Evolutionary conservation across 2,888 invertebrate genomes (phyloP).

Genomic region (Drosophila falleni): DNA sequence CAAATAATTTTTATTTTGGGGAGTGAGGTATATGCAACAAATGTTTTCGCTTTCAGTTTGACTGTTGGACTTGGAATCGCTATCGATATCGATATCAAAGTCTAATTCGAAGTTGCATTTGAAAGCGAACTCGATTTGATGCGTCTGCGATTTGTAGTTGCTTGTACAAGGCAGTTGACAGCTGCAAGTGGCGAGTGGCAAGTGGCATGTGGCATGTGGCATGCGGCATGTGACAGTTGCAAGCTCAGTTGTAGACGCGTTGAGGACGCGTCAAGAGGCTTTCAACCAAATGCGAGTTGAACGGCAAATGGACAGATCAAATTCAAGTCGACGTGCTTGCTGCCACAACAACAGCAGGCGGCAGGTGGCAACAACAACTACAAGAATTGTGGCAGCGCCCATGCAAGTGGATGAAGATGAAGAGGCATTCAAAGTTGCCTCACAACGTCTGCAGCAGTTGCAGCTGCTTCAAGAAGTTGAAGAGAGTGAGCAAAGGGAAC

Average conservation of each 20-base stretch:
- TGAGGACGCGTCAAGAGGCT: slow-evolving; percentile 9
- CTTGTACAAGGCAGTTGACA: slow-evolving; percentile 2
- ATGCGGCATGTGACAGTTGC: neutral
- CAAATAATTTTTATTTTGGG: too few species aligned
- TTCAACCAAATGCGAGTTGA: slow-evolving; percentile 3
- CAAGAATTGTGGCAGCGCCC: neutral
- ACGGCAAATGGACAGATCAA: slow-evolving; percentile 4
- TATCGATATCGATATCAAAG: too few species aligned
- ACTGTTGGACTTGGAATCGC: too few species aligned
- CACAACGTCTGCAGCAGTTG: neutral
- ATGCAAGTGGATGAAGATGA: slow-evolving; percentile 1
- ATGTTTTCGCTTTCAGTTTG: too few species aligned
- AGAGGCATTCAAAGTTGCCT: neutral
- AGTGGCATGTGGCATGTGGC: neutral
- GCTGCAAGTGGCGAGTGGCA: slow-evolving; percentile 1
- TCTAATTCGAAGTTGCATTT: too few species aligned
- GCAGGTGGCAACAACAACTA: neutral
- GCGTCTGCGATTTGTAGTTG: neutral
- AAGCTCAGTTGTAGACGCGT: slow-evolving; percentile 2
- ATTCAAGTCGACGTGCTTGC: neutral
- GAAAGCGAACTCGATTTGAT: neutral
- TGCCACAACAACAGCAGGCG: neutral
- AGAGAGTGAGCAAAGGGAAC: neutral
- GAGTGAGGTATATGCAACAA: too few species aligned
- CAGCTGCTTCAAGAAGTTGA: neutral